A percentile compares a stretch with the other conserved stretches of the same genome.
Conservation (phyloP, 2,888 invertebrate species). For the Platycheirus albimanus region DNA sequence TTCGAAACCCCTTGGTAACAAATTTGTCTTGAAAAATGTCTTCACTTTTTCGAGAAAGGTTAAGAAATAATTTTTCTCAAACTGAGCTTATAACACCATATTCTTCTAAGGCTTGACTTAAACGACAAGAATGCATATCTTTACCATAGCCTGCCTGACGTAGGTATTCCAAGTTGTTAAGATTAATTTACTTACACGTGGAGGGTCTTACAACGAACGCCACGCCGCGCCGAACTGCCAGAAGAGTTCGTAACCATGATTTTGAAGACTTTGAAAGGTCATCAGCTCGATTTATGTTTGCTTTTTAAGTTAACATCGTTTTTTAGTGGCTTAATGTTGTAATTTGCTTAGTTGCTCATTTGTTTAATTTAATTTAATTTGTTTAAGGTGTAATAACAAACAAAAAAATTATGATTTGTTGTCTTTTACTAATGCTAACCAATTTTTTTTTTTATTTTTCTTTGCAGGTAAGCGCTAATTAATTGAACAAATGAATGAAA, state of each 20-base stretch:
- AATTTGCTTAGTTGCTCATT: constrained; percentile 39
- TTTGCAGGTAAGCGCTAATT: constrained; percentile 50
- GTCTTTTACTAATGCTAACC: neutral
- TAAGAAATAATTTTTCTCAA: too few species aligned
- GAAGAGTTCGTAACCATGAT: constrained; percentile 64
- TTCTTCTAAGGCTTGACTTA: too few species aligned
- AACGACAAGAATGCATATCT: too few species aligned
- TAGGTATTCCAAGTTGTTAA: too few species aligned
- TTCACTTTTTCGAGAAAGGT: too few species aligned
- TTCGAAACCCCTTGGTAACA: too few species aligned
- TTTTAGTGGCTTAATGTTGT: constrained; percentile 30
- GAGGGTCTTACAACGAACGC: too few species aligned
- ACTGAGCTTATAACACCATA: too few species aligned
- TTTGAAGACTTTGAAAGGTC: constrained; percentile 7
- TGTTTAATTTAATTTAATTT: constrained; percentile 29
- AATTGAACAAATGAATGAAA: neutral
- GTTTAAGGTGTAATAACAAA: constrained; percentile 8
- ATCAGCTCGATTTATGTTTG: constrained; percentile 19
- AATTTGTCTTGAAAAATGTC: too few species aligned
- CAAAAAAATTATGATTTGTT: constrained; percentile 12
- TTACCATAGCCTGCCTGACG: too few species aligned
- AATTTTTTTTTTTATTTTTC: constrained; percentile 20
- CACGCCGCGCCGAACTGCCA: too few species aligned
- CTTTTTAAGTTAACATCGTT: neutral
- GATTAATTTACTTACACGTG: too few species aligned